phyloP scores from a whole-genome alignment of 2,888 invertebrate genomes.

The Drosophila engyochracea region DNA sequence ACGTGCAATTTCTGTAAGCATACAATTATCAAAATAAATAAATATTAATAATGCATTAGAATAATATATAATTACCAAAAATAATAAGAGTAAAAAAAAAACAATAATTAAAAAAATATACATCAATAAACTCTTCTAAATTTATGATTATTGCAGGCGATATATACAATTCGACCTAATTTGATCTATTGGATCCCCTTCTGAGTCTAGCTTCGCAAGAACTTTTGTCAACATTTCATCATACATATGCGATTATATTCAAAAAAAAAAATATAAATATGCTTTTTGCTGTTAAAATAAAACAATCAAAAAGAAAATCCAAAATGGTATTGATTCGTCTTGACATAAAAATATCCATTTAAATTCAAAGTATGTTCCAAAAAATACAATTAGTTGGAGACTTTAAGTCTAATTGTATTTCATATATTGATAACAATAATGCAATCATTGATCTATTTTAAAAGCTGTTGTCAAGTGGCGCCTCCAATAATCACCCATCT shows the following conservation, averaged over 20 bases:
- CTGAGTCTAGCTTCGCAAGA: not conserved
- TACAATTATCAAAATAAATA: conserved; percentile 3
- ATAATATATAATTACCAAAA: not conserved
- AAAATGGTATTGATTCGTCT: not conserved
- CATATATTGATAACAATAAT: not conserved
- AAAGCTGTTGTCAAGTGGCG: conserved; percentile 2
- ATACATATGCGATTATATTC: not conserved
- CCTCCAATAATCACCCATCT: conserved; percentile 20
- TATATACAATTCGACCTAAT: not conserved
- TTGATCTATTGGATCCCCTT: not conserved
- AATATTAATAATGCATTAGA: conserved; percentile 1
- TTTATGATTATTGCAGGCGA: not conserved
- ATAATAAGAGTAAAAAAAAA: not conserved
- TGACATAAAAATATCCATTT: not conserved
- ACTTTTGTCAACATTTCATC: not conserved
- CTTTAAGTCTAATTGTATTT: not conserved
- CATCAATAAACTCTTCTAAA: not conserved
- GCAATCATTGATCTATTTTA: not conserved
- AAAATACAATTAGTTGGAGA: no score
- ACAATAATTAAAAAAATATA: not conserved
- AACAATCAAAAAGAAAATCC: not conserved
- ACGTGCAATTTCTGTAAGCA: conserved; percentile 97
- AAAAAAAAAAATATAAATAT: not conserved
- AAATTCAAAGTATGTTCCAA: not conserved
- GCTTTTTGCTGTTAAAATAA: not conserved